These are phyloP conservation scores for Prionace glauca DNA, from an alignment of 2,797 vertebrate species.

Conservation along the genomic window DNA sequence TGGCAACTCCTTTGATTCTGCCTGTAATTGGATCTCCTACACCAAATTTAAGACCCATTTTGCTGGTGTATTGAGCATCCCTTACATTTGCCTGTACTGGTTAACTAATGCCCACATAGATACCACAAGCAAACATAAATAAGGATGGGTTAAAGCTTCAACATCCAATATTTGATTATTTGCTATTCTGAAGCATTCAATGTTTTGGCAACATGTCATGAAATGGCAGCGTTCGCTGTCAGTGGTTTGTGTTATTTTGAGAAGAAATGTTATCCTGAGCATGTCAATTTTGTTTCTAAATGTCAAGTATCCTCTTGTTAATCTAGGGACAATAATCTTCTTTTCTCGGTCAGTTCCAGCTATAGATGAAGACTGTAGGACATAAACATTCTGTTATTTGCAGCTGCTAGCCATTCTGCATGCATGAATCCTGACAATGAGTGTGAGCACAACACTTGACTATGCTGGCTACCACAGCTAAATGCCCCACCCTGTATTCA, in stretches of 20 bases:
- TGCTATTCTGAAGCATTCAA: neutral
- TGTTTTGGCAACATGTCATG: neutral
- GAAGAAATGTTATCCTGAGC: neutral
- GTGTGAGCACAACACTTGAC: neutral
- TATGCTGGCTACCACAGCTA: neutral
- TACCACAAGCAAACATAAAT: neutral
- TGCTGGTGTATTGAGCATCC: neutral
- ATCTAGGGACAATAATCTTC: neutral
- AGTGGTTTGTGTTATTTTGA: neutral
- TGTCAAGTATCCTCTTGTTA: neutral
- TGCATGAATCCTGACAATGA: neutral
- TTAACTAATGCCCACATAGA: neutral
- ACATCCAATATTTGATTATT: neutral
- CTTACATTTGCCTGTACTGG: neutral
- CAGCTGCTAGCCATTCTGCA: neutral
- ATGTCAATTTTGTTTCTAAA: neutral
- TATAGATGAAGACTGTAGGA: neutral
- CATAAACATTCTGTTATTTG: neutral
- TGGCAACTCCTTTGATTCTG: neutral
- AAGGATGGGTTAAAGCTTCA: neutral
- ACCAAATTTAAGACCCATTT: neutral
- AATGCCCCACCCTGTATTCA: neutral
- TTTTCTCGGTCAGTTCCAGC: neutral
- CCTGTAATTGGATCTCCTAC: neutral
- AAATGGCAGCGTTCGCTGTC: neutral